Conservation (phyloP, 2,888 invertebrate species). For the Ophion ventricosus region DNA sequence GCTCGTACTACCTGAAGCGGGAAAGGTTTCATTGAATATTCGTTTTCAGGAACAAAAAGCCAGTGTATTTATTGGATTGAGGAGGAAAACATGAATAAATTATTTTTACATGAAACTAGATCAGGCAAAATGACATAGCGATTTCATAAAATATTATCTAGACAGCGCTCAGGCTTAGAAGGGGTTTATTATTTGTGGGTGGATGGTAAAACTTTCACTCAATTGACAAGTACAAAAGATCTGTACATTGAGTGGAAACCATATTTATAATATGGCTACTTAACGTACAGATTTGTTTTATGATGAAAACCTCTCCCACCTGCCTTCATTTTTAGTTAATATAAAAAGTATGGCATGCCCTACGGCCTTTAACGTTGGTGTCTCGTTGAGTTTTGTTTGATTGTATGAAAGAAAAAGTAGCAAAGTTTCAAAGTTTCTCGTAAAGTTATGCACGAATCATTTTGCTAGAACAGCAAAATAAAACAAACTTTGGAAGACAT, state of each 20-base stretch:
- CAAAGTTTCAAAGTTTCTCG: background rate
- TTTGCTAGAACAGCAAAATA: background rate
- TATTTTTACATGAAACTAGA: background rate
- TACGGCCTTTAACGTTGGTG: background rate
- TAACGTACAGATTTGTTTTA: too few species aligned
- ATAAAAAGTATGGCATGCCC: background rate
- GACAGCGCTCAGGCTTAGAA: background rate
- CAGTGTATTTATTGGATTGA: constrained; percentile 3
- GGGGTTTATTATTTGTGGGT: background rate
- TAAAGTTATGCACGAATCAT: background rate
- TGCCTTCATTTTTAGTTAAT: background rate
- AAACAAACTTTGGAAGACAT: background rate
- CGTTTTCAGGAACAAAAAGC: background rate
- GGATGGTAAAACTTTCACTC: background rate
- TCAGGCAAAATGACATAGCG: background rate
- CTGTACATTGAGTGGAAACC: too few species aligned
- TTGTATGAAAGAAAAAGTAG: background rate
- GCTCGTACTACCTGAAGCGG: background rate
- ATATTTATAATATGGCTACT: too few species aligned
- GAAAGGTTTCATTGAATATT: background rate
- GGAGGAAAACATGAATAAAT: background rate
- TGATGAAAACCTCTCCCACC: background rate
- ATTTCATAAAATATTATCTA: constrained; percentile 9
- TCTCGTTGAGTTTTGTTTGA: background rate
- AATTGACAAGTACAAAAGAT: background rate